Base-by-base conservation (phyloP, 2,888 invertebrate genomes). In the Orchestes rusci region DNA sequence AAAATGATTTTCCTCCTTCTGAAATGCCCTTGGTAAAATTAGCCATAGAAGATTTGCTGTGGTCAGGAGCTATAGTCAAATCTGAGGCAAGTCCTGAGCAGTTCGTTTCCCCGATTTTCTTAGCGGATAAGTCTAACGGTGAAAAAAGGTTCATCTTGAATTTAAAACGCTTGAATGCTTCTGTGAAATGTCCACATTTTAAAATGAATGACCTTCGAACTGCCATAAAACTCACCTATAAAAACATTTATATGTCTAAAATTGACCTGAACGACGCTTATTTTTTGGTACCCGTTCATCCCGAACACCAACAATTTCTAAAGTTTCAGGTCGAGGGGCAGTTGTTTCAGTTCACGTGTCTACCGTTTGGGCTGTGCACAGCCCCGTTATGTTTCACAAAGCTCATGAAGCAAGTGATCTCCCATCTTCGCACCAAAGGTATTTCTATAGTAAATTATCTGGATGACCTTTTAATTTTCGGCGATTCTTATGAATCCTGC, bases 71-170 rank as follows among this genome's bases (percentile, higher is more conserved):
- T 3, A 36, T 51, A 17, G 35, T n/a, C 8, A 15, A 19, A 39
- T 44, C 46, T 19, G 30, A 39, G 3, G 31, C 38, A 15, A 10
- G 2, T 8, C 13, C 32, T 2, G 44, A 38, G 12, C 55, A 58
- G 42, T 55, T 53, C 32, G 13, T 57, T 13, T 56, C 56, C 4
- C 20, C 32, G 27, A 38, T 50, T 43, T 57, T 56, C 47, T 44
- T 53, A 44, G 46, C 47, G 31, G 55, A 51, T 32, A 47, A 53
- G 51, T 41, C 52, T 13, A 45, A 52, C 23, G 48, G 48, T 1
- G 48, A 53, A 41, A 37, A 39, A 17, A 44, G 57, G 1, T 55
- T 59, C 44, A 58, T 60, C 39, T 43, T 57, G 16, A 58, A 56
- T 35, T 31, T 55, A 27, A 57, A 55, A 41, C 16, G 40, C 1